These are phyloP conservation scores for Noctilio leporinus DNA, from an alignment of 2,113 vertebrate genomes.

Conservation along the genomic window DNA sequence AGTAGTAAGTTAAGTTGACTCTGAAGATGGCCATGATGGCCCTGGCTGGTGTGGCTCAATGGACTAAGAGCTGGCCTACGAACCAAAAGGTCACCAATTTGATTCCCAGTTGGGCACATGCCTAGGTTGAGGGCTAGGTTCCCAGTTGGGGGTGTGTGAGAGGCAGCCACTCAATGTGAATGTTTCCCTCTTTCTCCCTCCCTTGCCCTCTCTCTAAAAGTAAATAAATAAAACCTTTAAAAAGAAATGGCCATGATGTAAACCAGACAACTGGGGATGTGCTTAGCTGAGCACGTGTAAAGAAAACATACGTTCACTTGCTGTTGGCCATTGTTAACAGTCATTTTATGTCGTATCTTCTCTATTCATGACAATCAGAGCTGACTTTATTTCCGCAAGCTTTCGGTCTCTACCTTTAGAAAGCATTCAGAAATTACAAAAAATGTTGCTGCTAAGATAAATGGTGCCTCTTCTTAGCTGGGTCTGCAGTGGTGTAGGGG, in stretches of 20 bases:
- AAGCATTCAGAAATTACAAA: slow-evolving; percentile 27
- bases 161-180: too few relatives aligned
- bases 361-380: background rate
- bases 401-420: background rate
- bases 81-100: too few relatives aligned
- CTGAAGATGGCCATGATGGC: background rate
- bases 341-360: background rate
- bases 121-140: too few relatives aligned
- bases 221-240: too few relatives aligned
- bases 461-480: background rate
- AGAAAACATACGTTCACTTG: background rate
- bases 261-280: background rate
- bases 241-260: background rate
- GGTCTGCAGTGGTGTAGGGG: background rate
- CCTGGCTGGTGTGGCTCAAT: too few relatives aligned
- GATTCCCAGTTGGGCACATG: too few relatives aligned
- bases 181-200: too few relatives aligned
- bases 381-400: background rate
- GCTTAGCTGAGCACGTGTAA: background rate
- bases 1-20: rapidly evolving
- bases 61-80: too few relatives aligned
- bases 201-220: too few relatives aligned
- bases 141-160: too few relatives aligned
- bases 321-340: background rate
- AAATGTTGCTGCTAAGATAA: background rate